phyloP scores from a whole-genome alignment of 2,797 vertebrate genomes.

The Thaleichthys pacificus region DNA sequence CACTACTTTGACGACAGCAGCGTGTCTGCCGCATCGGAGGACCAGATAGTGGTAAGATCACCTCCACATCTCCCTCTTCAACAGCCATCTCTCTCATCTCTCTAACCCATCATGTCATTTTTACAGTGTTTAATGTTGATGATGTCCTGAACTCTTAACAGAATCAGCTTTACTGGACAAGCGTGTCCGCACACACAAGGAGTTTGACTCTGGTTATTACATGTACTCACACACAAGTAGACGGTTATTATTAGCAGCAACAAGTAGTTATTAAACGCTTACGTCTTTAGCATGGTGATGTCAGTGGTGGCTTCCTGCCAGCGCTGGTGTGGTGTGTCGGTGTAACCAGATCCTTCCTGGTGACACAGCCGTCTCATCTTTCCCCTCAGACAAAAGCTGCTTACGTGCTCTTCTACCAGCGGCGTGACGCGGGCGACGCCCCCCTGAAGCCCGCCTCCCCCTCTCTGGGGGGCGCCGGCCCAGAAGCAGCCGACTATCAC shows the following conservation, averaged over 20 bases:
- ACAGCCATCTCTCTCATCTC: too few relatives aligned
- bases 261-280: too few relatives aligned
- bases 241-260: too few relatives aligned
- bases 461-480: constrained; percentile 72
- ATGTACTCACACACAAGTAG: too few relatives aligned
- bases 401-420: constrained; percentile 94
- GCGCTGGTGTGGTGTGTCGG: constrained; percentile 41
- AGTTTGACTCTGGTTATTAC: too few relatives aligned
- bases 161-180: too few relatives aligned
- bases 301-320: constrained; percentile 8
- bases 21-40: constrained; percentile 88
- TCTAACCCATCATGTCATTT: neutral
- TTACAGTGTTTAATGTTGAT: neutral
- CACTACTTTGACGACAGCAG: constrained; percentile 96
- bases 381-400: constrained; percentile 89
- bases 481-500: constrained; percentile 71
- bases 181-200: too few relatives aligned
- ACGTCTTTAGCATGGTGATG: too few relatives aligned
- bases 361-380: constrained; percentile 33
- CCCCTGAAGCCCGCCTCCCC: constrained; percentile 69
- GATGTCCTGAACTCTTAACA: neutral
- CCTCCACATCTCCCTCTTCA: too few relatives aligned
- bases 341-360: neutral
- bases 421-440: constrained; percentile 68
- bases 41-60: constrained; percentile 93